These are phyloP conservation scores for Antrozous pallidus DNA, from an alignment of 2,797 vertebrate genomes.

Conservation along the genomic window DNA sequence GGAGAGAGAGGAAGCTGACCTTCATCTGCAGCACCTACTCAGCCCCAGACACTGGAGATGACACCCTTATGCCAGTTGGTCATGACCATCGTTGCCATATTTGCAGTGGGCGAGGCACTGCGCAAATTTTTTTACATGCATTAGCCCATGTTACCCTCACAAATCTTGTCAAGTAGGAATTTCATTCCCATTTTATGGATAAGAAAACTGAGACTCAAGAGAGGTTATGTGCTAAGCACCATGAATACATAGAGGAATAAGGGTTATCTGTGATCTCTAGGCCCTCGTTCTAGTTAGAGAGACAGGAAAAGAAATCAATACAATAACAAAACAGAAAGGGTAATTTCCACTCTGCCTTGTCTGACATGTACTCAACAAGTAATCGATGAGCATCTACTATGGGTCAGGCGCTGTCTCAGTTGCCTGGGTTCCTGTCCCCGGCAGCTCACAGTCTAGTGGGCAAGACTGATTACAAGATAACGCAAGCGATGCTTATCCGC, in stretches of 20 bases:
- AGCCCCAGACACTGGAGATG: not conserved
- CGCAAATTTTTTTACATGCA: too few species aligned
- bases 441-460: not conserved
- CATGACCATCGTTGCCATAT: not conserved
- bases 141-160: not conserved
- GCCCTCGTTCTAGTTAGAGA: not conserved
- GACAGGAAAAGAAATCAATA: not conserved
- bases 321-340: not conserved
- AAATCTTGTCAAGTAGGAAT: not conserved
- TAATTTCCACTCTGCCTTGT: not conserved
- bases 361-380: not conserved
- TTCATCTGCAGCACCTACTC: not conserved
- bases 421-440: not conserved
- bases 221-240: not conserved
- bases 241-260: not conserved
- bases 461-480: not conserved
- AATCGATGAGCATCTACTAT: not conserved
- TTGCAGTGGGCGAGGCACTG: accelerated
- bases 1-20: not conserved
- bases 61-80: not conserved
- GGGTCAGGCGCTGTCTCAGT: not conserved
- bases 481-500: accelerated
- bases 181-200: not conserved
- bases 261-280: not conserved
- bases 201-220: not conserved